Conservation (phyloP, 2,797 vertebrate genomes). For the Philypnodon macrostomus region DNA sequence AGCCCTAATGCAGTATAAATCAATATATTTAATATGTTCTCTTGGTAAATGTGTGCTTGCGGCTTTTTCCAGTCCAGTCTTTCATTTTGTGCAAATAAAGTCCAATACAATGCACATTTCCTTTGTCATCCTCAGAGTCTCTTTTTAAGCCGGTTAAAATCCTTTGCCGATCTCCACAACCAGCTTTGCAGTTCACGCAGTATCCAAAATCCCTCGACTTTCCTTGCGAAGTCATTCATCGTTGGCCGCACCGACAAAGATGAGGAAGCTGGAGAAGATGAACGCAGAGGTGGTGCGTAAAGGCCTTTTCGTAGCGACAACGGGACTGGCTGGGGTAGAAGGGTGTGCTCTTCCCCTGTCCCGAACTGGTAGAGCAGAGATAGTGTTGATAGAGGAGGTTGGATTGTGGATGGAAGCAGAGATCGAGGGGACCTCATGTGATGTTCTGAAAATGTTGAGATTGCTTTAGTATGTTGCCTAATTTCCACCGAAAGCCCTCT, state of each 20-base stretch:
- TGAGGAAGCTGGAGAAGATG: constrained; percentile 46
- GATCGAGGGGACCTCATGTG: constrained; percentile 67
- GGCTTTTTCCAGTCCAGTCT: constrained; percentile 26
- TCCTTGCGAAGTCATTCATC: constrained; percentile 89
- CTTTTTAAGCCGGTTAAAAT: constrained; percentile 95
- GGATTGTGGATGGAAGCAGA: constrained; percentile 66
- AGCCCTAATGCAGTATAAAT: no score
- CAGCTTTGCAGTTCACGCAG: constrained; percentile 95
- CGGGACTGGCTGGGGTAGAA: constrained; percentile 62
- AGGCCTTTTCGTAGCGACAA: constrained; percentile 62
- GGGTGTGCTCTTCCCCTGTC: constrained; percentile 63
- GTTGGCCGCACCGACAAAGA: constrained; percentile 62
- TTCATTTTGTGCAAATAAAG: constrained; percentile 41
- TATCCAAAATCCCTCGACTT: constrained; percentile 97
- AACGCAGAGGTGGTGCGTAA: constrained; percentile 52
- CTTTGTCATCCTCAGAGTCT: constrained; percentile 65
- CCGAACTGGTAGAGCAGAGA: constrained; percentile 76
- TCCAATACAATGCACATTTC: constrained; percentile 21
- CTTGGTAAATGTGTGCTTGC: constrained; percentile 26
- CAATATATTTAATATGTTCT: constrained; percentile 29
- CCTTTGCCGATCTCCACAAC: constrained; percentile 95
- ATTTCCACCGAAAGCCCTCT: constrained; percentile 11
- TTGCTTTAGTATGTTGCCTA: constrained; percentile 16
- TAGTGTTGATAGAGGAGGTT: constrained; percentile 69
- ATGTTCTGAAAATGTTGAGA: constrained; percentile 42